Evolutionary conservation across 2,113 vertebrate genomes (phyloP).

Genomic region (Ailuropoda melanoleuca): DNA sequence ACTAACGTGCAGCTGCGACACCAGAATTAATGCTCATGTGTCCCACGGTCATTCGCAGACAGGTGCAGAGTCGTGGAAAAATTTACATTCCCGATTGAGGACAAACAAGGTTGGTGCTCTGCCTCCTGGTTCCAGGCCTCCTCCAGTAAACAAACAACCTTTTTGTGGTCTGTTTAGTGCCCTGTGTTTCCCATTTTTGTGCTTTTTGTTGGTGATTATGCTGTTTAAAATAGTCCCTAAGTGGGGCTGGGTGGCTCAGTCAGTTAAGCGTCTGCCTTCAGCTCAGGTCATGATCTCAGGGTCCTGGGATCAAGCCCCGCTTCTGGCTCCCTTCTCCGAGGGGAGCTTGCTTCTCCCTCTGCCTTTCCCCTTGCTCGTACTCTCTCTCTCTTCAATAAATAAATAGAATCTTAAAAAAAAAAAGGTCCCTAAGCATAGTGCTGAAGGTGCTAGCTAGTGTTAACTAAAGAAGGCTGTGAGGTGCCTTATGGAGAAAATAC

Average conservation of each 20-base stretch:
- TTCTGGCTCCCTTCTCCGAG: background rate
- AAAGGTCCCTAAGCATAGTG: background rate
- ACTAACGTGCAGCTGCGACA: background rate
- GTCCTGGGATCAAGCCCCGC: background rate
- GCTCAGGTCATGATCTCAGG: background rate
- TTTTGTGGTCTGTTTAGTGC: background rate
- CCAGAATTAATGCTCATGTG: accelerated
- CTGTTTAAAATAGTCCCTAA: background rate
- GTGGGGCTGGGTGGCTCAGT: background rate
- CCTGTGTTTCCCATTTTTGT: background rate
- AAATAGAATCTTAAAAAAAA: background rate
- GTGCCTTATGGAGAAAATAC: background rate
- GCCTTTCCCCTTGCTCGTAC: background rate
- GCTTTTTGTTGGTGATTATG: background rate
- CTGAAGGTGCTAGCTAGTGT: background rate
- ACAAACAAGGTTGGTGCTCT: background rate
- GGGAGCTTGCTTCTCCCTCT: too few relatives aligned
- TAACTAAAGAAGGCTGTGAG: background rate
- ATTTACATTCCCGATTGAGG: background rate
- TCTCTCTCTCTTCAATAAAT: background rate
- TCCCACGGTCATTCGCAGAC: background rate
- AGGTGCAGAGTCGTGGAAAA: background rate
- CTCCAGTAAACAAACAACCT: background rate
- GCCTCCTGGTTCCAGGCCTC: background rate
- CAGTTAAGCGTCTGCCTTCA: background rate